phyloP scores from a whole-genome alignment of 2,797 vertebrate species.

The Lutjanus campechanus region DNA sequence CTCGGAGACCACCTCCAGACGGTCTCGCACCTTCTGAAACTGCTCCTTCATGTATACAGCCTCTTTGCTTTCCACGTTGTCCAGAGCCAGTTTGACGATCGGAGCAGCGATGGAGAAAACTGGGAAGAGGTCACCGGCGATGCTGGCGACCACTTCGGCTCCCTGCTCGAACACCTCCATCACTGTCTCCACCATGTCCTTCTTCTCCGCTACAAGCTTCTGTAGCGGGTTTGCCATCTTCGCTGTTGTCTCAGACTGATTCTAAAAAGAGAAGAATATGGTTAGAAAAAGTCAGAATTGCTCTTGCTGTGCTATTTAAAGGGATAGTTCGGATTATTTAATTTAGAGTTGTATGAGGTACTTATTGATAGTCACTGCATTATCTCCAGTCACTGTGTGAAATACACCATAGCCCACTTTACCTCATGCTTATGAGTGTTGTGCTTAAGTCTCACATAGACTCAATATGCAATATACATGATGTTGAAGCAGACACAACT shows the following conservation, averaged over 20 bases:
- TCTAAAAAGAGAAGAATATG: slow-evolving; percentile 22
- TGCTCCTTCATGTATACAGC: slow-evolving; percentile 86
- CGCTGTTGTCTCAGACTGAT: slow-evolving; percentile 19
- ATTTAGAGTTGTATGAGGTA: no score
- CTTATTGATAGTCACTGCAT: no score
- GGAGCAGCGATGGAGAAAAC: slow-evolving; percentile 87
- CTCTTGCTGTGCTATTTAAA: not conserved
- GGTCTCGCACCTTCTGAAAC: slow-evolving; percentile 86
- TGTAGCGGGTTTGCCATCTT: slow-evolving; percentile 82
- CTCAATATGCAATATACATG: no score
- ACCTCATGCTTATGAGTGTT: no score
- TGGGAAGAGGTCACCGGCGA: slow-evolving; percentile 86
- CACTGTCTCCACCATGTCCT: slow-evolving; percentile 82
- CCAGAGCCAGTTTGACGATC: slow-evolving; percentile 82
- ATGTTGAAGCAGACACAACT: no score
- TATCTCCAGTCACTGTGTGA: no score
- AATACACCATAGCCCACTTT: no score
- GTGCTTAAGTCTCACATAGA: no score
- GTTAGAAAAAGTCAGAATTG: not conserved
- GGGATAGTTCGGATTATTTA: no score
- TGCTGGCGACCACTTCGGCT: slow-evolving; percentile 84
- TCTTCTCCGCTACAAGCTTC: slow-evolving; percentile 80
- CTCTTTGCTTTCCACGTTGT: slow-evolving; percentile 88
- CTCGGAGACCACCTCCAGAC: slow-evolving; percentile 84
- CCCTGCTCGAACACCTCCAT: slow-evolving; percentile 88